phyloP scores from a whole-genome alignment of 2,888 invertebrate genomes.

The Azorinus chamasolen region DNA sequence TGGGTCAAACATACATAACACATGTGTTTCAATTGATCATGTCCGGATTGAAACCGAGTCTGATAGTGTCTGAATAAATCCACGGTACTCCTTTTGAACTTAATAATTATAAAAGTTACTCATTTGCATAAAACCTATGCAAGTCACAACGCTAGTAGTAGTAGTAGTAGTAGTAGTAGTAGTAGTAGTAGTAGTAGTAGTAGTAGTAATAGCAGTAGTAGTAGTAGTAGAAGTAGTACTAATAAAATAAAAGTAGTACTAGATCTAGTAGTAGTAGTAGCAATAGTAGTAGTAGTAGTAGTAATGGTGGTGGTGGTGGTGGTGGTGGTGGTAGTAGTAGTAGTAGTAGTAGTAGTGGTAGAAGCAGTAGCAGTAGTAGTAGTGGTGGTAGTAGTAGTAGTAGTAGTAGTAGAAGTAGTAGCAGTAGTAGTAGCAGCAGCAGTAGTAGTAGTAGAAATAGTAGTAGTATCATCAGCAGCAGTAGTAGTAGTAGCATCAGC shows the following conservation, averaged over 20 bases:
- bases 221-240: conserved; percentile 22
- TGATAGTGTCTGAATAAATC: no score
- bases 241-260: conserved; percentile 13
- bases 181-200: conserved; percentile 13
- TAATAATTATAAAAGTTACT: no score
- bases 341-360: not conserved
- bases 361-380: conserved; percentile 9
- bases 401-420: conserved; percentile 20
- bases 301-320: conserved; percentile 9
- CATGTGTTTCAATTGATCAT: no score
- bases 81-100: no score
- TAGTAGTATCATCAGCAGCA: conserved; percentile 9
- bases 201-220: conserved; percentile 14
- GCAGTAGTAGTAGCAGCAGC: conserved; percentile 4
- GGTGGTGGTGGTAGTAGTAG: conserved; percentile 17
- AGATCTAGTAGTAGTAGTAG: conserved; percentile 13
- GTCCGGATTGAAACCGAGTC: no score
- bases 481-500: conserved; percentile 7
- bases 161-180: conserved; percentile 16
- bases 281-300: conserved; percentile 21
- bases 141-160: no score
- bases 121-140: no score
- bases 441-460: conserved; percentile 14
- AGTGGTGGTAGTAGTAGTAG: conserved; percentile 18
- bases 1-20: no score